Conservation (phyloP, 2,113 vertebrate genomes). For the human (Homo sapiens) region GRCh38 chr1:208190001-208190500, state of each 20-base stretch:
- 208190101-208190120: neutral
- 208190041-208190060: neutral
- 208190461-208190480: neutral
- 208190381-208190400: neutral
- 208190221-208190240: neutral
- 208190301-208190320: neutral
- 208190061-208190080: neutral
- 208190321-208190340: neutral
- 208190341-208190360: neutral
- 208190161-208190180: neutral
- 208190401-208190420: constrained; percentile 9
- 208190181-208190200: neutral
- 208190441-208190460: neutral
- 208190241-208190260: neutral
- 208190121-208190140: neutral
- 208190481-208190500: neutral
- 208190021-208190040: neutral
- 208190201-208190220: neutral
- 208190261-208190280: neutral
- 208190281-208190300: neutral
- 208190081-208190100: neutral
- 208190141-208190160: neutral
- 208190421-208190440: neutral
- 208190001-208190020: neutral
- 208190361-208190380: neutral